A percentile compares a stretch with the other conserved stretches of the same genome.
Evolutionary conservation across 2,113 vertebrate genomes (phyloP).

Genomic region (Thomomys bottae): DNA sequence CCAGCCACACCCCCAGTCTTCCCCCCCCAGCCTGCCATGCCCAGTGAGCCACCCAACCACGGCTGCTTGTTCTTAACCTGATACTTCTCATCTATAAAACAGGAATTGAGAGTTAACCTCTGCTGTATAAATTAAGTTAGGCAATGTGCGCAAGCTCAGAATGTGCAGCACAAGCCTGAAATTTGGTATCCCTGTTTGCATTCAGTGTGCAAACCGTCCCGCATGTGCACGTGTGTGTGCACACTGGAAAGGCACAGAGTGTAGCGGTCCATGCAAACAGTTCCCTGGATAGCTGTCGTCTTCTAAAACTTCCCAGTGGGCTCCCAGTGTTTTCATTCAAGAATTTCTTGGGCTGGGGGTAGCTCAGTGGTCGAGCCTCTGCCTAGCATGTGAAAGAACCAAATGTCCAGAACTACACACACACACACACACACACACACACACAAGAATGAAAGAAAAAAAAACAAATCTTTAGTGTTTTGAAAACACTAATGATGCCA

Average conservation of each 20-base stretch:
- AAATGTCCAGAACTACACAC: too few relatives aligned
- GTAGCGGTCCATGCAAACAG: rapidly evolving
- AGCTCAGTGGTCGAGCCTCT: not conserved
- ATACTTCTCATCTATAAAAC: not conserved
- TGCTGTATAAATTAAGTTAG: rapidly evolving
- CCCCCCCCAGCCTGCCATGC: too few relatives aligned
- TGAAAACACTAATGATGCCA: not conserved
- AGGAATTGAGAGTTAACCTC: not conserved
- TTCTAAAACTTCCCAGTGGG: not conserved
- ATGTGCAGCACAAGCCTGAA: rapidly evolving
- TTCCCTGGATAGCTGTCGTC: not conserved
- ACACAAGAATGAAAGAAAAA: too few relatives aligned
- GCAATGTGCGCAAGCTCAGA: rapidly evolving
- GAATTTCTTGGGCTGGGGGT: not conserved
- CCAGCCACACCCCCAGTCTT: too few relatives aligned
- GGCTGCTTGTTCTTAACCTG: not conserved
- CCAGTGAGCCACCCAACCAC: not conserved
- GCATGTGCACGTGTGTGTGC: rapidly evolving
- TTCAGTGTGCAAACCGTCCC: rapidly evolving
- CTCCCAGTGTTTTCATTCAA: not conserved
- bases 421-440: too few relatives aligned
- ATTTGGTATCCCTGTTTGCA: rapidly evolving
- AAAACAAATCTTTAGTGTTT: not conserved
- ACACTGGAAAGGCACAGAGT: rapidly evolving
- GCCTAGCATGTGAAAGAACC: not conserved